Conservation (phyloP, 2,797 vertebrate species). For the Caiman crocodilus region DNA sequence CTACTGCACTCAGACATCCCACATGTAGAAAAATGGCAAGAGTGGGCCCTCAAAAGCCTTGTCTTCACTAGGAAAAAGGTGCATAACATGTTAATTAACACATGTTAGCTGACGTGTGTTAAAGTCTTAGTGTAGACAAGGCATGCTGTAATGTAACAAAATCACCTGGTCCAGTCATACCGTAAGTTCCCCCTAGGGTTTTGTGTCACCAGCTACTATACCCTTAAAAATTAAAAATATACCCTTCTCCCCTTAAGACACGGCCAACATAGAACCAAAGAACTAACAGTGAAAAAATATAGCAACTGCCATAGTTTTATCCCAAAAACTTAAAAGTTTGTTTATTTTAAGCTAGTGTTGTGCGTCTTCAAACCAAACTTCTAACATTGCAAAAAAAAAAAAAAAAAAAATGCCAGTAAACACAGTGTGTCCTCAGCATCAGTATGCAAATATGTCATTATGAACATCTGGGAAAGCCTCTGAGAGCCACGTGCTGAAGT, state of each 20-base stretch:
- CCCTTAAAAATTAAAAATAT: background rate
- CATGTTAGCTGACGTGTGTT: fast-evolving
- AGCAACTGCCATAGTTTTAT: background rate
- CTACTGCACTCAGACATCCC: background rate
- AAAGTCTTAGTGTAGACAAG: fast-evolving
- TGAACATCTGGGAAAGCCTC: background rate
- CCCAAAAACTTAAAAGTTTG: background rate
- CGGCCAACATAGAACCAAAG: background rate
- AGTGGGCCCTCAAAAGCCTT: background rate
- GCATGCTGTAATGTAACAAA: fast-evolving
- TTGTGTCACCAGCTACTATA: fast-evolving
- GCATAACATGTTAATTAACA: fast-evolving
- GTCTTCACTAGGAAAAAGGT: fast-evolving
- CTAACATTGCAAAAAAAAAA: too few relatives aligned
- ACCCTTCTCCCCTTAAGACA: background rate
- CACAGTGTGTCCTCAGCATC: background rate
- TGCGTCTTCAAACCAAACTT: background rate
- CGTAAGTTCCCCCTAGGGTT: fast-evolving
- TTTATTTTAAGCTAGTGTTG: fast-evolving
- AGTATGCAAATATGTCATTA: fast-evolving
- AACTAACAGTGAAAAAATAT: background rate
- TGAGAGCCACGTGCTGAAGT: background rate
- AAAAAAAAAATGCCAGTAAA: too few relatives aligned
- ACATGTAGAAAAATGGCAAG: too few relatives aligned
- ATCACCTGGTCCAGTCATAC: fast-evolving